Conservation (phyloP, 1,140 invertebrate species). For the Brachionus sp. region DNA sequence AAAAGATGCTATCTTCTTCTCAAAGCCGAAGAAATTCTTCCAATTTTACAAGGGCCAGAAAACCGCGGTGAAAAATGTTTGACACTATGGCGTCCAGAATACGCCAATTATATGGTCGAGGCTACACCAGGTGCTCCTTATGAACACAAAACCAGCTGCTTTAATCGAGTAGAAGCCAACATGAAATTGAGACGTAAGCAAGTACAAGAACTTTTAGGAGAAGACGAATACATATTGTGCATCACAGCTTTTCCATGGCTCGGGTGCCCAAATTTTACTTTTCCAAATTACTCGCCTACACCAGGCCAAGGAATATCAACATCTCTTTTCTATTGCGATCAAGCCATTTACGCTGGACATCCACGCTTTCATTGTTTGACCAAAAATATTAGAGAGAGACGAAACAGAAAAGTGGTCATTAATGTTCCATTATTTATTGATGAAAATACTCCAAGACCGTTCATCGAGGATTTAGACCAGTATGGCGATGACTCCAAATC, state of each 20-base stretch:
- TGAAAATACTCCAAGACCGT: conserved; percentile 71
- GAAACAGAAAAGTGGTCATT: conserved; percentile 90
- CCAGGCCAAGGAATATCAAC: neutral
- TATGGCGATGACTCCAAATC: conserved; percentile 7
- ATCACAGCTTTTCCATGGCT: conserved; percentile 88
- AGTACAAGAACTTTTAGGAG: conserved; percentile 71
- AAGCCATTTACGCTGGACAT: conserved; percentile 86
- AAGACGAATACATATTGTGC: conserved; percentile 80
- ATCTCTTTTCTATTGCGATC: conserved; percentile 90
- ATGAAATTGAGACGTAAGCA: conserved; percentile 81
- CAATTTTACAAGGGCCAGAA: conserved; percentile 68
- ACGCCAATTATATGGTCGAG: conserved; percentile 97
- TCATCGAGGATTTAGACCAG: conserved; percentile 58
- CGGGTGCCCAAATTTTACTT: conserved; percentile 82
- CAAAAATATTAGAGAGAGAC: conserved; percentile 80
- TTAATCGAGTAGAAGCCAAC: conserved; percentile 95
- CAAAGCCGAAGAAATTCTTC: conserved; percentile 74
- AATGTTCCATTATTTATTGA: conserved; percentile 86
- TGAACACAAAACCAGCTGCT: conserved; percentile 78
- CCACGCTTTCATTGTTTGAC: conserved; percentile 80
- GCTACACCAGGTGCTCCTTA: conserved; percentile 94
- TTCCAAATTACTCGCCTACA: conserved; percentile 64
- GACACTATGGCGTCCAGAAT: conserved; percentile 84
- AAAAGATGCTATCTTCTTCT: conserved; percentile 76
- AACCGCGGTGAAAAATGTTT: neutral